These are phyloP conservation scores for Struthidea cinerea DNA, from an alignment of 2,113 vertebrate genomes.

Conservation along the genomic window DNA sequence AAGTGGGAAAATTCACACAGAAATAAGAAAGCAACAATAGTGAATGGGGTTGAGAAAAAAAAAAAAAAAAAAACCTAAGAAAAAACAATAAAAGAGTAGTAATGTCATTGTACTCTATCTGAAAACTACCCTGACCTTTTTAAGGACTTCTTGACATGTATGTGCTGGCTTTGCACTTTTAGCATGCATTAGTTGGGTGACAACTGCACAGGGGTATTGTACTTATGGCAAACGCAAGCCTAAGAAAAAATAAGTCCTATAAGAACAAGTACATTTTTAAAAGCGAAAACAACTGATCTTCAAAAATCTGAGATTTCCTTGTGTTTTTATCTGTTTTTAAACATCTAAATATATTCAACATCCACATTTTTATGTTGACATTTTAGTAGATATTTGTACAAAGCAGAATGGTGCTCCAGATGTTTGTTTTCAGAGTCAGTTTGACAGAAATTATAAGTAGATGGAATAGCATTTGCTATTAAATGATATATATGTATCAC, in stretches of 20 bases:
- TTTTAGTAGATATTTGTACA: neutral
- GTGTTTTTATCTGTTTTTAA: neutral
- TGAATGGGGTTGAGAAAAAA: neutral
- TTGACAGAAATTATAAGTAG: neutral
- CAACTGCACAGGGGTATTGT: neutral
- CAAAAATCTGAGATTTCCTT: neutral
- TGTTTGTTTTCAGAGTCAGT: neutral
- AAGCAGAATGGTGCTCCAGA: neutral
- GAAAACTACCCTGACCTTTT: neutral
- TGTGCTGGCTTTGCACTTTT: neutral
- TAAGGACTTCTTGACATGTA: neutral
- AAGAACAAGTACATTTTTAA: neutral
- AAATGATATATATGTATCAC: neutral
- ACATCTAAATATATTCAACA: neutral
- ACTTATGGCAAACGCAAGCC: neutral
- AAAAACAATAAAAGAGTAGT: neutral
- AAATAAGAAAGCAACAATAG: neutral
- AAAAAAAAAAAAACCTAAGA: rapidly evolving
- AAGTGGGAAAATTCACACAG: neutral
- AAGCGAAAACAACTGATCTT: neutral
- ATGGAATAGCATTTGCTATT: neutral
- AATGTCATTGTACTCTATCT: neutral
- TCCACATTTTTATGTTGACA: neutral
- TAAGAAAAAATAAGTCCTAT: neutral
- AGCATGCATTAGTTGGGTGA: neutral